Conservation (phyloP, 1,140 invertebrate genomes). For the Drosophila willistoni region DNA sequence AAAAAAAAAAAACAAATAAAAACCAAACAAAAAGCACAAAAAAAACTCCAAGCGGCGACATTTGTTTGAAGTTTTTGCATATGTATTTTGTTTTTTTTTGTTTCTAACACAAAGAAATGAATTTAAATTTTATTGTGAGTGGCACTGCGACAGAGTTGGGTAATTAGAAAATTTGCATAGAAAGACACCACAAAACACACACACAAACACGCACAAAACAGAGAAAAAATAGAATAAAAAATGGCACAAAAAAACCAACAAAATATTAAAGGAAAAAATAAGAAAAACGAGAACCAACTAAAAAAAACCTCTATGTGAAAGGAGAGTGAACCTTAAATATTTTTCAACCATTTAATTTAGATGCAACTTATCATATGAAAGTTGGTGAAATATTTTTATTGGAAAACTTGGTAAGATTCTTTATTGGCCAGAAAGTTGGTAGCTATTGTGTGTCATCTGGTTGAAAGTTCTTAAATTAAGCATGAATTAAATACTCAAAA, state of each 20-base stretch:
- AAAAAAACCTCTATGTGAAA: background rate
- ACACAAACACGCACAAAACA: background rate
- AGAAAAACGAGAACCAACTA: background rate
- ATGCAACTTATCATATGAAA: background rate
- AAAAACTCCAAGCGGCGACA: slow-evolving; percentile 33
- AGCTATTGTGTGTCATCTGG: too few species aligned
- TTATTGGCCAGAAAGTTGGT: background rate
- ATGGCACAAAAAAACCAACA: background rate
- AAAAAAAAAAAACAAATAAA: background rate
- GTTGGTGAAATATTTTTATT: background rate
- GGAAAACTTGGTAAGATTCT: background rate
- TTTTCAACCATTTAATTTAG: background rate
- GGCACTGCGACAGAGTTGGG: slow-evolving; percentile 24
- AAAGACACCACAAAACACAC: background rate
- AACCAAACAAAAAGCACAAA: too few species aligned
- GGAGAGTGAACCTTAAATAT: background rate
- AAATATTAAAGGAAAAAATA: background rate
- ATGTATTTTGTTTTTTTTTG: slow-evolving; percentile 35
- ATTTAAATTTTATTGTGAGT: slow-evolving; percentile 31
- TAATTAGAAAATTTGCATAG: slow-evolving; percentile 11
- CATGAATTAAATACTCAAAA: too few species aligned
- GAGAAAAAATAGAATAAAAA: background rate
- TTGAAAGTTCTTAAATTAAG: too few species aligned
- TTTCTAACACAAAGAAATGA: slow-evolving; percentile 26
- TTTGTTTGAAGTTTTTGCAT: slow-evolving; percentile 56